Conservation (phyloP, 2,113 vertebrate species). For the Otolemur garnettii region DNA sequence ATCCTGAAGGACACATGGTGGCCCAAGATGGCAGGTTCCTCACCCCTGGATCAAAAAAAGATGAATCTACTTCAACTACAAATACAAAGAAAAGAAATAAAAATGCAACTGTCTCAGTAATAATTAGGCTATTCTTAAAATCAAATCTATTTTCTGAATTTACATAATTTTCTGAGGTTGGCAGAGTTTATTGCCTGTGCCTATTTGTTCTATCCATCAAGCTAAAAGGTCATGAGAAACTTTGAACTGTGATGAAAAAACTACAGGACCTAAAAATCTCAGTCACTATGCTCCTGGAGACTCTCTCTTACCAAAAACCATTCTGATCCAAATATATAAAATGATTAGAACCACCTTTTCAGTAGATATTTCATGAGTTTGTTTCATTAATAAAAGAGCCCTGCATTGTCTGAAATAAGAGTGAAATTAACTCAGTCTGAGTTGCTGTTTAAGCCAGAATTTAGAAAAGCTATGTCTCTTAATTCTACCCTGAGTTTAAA, state of each 20-base stretch:
- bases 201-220: constrained; percentile 3
- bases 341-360: constrained; percentile 32
- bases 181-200: background rate
- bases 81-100: background rate
- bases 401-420: constrained; percentile 49
- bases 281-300: too few species aligned
- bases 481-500: constrained; percentile 71
- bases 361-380: constrained; percentile 31
- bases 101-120: background rate
- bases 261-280: background rate
- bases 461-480: constrained; percentile 75
- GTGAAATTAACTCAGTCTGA: constrained; percentile 29
- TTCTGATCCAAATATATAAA: background rate
- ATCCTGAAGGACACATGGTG: too few species aligned
- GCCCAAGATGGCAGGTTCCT: too few species aligned
- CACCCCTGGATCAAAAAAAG: background rate
- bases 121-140: constrained; percentile 24
- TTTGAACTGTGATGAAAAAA: constrained; percentile 15
- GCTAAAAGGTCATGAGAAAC: background rate
- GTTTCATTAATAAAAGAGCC: constrained; percentile 44
- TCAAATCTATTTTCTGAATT: constrained; percentile 26
- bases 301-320: background rate
- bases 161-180: constrained; percentile 12
- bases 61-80: background rate
- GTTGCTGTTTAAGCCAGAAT: constrained; percentile 66